Conservation (phyloP, 2,113 vertebrate species). For the Illadopsis cleaveri region DNA sequence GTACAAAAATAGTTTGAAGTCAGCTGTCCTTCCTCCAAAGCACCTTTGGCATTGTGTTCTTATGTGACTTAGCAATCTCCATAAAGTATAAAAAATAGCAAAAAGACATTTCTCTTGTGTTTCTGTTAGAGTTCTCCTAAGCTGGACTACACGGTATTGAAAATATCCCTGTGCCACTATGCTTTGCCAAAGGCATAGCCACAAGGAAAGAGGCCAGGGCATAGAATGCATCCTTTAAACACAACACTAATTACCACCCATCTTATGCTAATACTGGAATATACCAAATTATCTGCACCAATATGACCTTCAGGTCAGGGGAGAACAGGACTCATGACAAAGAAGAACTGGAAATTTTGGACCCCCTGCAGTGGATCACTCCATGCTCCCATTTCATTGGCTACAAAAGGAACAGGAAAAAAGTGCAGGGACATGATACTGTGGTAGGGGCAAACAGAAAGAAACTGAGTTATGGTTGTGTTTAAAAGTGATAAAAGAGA, state of each 20-base stretch:
- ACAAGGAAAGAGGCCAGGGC: background rate
- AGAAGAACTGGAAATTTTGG: background rate
- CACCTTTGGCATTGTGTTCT: background rate
- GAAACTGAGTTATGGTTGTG: background rate
- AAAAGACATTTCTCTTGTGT: background rate
- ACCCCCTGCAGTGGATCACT: background rate
- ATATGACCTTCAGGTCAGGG: background rate
- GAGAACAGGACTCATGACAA: background rate
- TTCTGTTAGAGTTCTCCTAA: background rate
- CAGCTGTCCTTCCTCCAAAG: background rate
- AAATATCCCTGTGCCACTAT: background rate
- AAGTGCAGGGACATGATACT: background rate
- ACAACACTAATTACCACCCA: background rate
- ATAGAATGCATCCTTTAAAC: background rate
- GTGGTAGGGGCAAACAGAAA: background rate
- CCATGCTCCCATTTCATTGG: background rate
- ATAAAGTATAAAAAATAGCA: background rate
- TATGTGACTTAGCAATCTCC: background rate
- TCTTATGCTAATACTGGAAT: background rate
- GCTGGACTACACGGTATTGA: background rate
- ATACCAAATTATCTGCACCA: background rate
- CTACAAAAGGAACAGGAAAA: background rate
- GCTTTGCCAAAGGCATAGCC: background rate
- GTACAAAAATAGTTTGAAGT: background rate
- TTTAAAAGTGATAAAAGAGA: background rate